Conservation (phyloP, 2,797 vertebrate genomes). For the Tragelaphus eurycerus region DNA sequence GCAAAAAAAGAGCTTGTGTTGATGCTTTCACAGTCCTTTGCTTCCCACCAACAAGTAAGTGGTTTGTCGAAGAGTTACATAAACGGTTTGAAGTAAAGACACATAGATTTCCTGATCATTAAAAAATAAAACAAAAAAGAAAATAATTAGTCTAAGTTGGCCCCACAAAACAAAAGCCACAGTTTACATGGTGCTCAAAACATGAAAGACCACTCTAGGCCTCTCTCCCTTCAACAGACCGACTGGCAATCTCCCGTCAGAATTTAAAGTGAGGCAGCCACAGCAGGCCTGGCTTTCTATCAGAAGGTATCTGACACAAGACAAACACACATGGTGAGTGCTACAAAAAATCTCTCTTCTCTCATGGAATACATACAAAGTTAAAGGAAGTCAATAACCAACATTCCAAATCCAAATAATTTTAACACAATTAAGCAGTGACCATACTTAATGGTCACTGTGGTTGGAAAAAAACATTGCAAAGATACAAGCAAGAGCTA, state of each 20-base stretch:
- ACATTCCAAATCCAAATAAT: not conserved
- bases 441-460: not conserved
- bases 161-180: not conserved
- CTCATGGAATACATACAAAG: not conserved
- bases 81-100: not conserved
- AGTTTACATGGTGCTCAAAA: constrained; percentile 11
- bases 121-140: not conserved
- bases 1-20: not conserved
- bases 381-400: not conserved
- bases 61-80: not conserved
- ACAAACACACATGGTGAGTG: not conserved
- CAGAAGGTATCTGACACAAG: not conserved
- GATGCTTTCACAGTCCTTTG: not conserved
- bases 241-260: not conserved
- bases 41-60: not conserved
- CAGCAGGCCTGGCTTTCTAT: not conserved
- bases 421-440: not conserved
- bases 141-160: not conserved
- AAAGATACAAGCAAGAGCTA: not conserved
- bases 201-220: not conserved
- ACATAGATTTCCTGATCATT: not conserved
- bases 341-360: not conserved
- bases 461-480: not conserved
- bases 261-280: not conserved
- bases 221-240: not conserved